phyloP scores from a whole-genome alignment of 2,888 invertebrate species.

The Anodontia alba region DNA sequence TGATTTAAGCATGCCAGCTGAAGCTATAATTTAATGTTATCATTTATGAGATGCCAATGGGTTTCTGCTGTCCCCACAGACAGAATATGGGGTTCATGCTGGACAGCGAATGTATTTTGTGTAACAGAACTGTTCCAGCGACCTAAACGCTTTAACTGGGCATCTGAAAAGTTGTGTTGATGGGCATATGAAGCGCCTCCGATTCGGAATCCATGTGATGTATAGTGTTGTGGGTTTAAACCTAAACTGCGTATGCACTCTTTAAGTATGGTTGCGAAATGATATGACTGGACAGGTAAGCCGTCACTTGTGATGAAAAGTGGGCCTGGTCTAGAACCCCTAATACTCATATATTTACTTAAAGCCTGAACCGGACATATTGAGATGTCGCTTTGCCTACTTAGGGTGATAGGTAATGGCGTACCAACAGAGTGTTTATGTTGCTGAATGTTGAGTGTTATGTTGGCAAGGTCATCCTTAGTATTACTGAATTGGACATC shows the following conservation, averaged over 20 bases:
- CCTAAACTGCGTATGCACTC: neutral
- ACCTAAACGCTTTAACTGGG: neutral
- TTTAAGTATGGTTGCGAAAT: neutral
- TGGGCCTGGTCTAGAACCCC: neutral
- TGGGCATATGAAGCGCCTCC: conserved; percentile 8
- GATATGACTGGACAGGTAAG: neutral
- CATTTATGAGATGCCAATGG: too few relatives aligned
- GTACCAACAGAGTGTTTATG: too few relatives aligned
- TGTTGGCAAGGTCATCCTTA: too few relatives aligned
- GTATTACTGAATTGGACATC: too few relatives aligned
- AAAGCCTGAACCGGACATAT: neutral
- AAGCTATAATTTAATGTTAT: too few relatives aligned
- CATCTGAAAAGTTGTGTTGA: conserved; percentile 2
- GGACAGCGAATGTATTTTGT: too few relatives aligned
- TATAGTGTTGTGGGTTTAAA: neutral
- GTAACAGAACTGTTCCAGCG: neutral
- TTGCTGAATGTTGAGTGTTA: too few relatives aligned
- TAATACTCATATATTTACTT: neutral
- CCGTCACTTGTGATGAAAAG: neutral
- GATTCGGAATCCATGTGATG: conserved; percentile 17
- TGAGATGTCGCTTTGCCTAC: neutral
- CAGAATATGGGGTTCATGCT: too few relatives aligned
- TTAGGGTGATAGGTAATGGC: too few relatives aligned
- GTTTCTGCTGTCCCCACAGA: too few relatives aligned
- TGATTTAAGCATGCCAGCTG: too few relatives aligned